Evolutionary conservation across 1,140 invertebrate genomes (phyloP).

Genomic region (Drosophila nebulosa): DNA sequence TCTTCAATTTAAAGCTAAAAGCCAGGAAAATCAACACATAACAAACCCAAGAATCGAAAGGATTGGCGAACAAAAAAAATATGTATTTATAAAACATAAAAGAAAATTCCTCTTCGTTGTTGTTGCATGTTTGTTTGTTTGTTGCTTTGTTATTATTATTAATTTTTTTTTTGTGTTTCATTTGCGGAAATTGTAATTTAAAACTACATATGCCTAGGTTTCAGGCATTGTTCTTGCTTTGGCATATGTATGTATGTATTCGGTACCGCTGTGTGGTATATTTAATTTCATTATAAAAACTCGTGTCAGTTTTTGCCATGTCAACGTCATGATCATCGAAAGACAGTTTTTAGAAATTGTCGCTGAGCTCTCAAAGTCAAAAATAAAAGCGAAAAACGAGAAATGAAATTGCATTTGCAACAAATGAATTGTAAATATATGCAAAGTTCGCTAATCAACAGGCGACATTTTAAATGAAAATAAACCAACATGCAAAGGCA

Average conservation of each 20-base stretch:
- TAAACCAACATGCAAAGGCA: neutral
- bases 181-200: conserved; percentile 66
- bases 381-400: conserved; percentile 1
- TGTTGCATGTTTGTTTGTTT: neutral
- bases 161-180: conserved; percentile 39
- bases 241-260: neutral
- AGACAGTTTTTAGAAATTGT: conserved; percentile 28
- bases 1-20: conserved; percentile 57
- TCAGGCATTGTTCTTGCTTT: conserved; percentile 12
- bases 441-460: conserved; percentile 42
- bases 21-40: conserved; percentile 56
- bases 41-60: conserved; percentile 37
- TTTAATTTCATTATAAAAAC: conserved; percentile 62
- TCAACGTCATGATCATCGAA: conserved; percentile 22
- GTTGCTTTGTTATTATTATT: neutral
- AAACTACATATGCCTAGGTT: conserved; percentile 41
- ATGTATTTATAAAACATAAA: neutral
- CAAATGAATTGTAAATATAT: conserved; percentile 51
- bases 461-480: conserved; percentile 24
- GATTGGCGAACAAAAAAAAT: neutral
- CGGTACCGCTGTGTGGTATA: conserved; percentile 18
- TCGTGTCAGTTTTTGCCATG: conserved; percentile 22
- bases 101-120: neutral
- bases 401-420: conserved; percentile 28
- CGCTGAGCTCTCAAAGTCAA: neutral